Evolutionary conservation across 2,888 invertebrate genomes (phyloP).

Genomic region (Xestia xanthographa): DNA sequence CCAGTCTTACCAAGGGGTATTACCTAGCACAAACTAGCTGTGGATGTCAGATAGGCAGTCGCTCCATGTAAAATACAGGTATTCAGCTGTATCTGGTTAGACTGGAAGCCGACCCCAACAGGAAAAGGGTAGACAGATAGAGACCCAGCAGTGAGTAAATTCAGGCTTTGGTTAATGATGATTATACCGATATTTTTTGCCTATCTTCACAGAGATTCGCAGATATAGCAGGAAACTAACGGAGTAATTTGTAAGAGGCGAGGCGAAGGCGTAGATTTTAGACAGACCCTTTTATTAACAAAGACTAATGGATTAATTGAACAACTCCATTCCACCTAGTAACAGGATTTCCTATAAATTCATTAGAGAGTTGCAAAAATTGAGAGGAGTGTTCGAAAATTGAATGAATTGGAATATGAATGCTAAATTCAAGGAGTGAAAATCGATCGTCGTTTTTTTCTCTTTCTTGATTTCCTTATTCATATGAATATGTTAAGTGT

Average conservation of each 20-base stretch:
- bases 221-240: not conserved
- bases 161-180: not conserved
- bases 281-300: constrained; percentile 18
- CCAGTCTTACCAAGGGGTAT: too few relatives aligned
- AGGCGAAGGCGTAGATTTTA: constrained; percentile 5
- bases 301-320: constrained; percentile 52
- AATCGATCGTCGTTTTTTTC: constrained; percentile 1
- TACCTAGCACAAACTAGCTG: too few relatives aligned
- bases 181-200: not conserved
- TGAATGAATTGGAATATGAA: constrained; percentile 28
- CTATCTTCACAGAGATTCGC: not conserved
- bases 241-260: not conserved
- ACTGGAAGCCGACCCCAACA: too few relatives aligned
- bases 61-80: too few relatives aligned
- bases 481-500: not conserved
- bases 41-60: too few relatives aligned
- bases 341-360: constrained; percentile 44
- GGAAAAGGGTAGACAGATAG: too few relatives aligned
- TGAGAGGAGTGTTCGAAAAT: not conserved
- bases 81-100: too few relatives aligned
- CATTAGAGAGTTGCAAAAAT: constrained; percentile 31
- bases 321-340: constrained; percentile 37
- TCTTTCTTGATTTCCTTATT: not conserved
- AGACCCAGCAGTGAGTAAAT: not conserved
- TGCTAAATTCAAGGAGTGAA: not conserved